Evolutionary conservation across 2,797 vertebrate genomes (phyloP), one percentile per base, ranked within the genome.

Genomic region (Girardinus metallicus): DNA sequence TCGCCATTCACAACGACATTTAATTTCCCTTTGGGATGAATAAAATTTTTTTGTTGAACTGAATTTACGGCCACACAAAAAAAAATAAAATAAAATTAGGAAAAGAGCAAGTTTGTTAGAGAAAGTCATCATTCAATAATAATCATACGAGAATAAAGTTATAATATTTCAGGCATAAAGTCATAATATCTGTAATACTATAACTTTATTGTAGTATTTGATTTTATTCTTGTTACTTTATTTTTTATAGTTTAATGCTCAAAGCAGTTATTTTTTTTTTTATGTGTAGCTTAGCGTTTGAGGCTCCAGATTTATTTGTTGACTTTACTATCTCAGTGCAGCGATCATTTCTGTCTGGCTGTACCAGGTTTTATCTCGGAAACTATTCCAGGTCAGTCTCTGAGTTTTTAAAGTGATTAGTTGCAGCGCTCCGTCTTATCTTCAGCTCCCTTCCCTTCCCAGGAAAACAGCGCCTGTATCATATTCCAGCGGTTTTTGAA

Each of bases 381-480:
- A 86, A 82, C 75, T 81, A 75, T 86, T 86, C 81, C 81, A 88
- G 83, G 75, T 87, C 85, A 80, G 70, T 41, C 1, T 55, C 77
- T 62, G 29, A 31, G 71, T 29, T 80, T 81, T 80, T 21, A 80
- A 75, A 60, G 6, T 79, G 64, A 87, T 86, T 87, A 81, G 83
- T 78, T 71, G 29, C 76, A 46, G 70, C 36, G 1, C 76, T 80
- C 60, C 34, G 34, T 84, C 84, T 88, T 85, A 84, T 90, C 87
- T 82, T 64, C 71, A 29, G 1, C 81, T 31, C 68, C 66, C 36
- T 80, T 46, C 44, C 2, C 75, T 44, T 85, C 86, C 85, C 87
- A 86, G 72, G 83, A 83, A 89, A 92, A 83, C 79, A 47, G 29
- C 43, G 73, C 76, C 74, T 43, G 47, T 73, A 71, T 85, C 73